phyloP scores from a whole-genome alignment of 2,797 vertebrate species.

The Threskiornis aethiopicus region DNA sequence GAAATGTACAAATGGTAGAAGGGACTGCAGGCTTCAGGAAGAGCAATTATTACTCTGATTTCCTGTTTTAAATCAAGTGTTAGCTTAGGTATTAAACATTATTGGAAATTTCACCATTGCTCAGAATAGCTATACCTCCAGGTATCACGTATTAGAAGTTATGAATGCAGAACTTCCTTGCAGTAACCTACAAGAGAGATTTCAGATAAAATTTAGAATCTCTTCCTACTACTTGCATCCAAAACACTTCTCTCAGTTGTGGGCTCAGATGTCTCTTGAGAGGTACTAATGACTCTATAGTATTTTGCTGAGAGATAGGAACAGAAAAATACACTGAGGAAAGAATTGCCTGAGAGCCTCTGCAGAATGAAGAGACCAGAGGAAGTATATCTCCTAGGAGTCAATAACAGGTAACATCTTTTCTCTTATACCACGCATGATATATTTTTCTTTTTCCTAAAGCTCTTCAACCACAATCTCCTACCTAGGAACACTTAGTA shows the following conservation, averaged over 20 bases:
- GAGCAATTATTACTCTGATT: neutral
- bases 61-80: neutral
- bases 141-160: neutral
- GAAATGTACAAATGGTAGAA: neutral
- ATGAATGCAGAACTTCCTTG: neutral
- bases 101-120: neutral
- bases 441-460: neutral
- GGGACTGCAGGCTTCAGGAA: neutral
- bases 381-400: neutral
- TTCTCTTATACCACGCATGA: neutral
- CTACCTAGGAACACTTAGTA: neutral
- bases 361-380: neutral
- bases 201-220: neutral
- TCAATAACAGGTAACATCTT: neutral
- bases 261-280: neutral
- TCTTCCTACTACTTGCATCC: neutral
- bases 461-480: neutral
- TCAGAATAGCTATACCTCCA: neutral
- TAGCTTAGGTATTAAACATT: neutral
- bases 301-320: neutral
- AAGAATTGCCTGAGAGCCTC: accelerated
- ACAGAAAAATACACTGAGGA: neutral
- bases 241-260: neutral
- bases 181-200: neutral
- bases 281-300: neutral